These are phyloP conservation scores for Drosophila yooni DNA, from an alignment of 2,888 invertebrate genomes.

Conservation along the genomic window DNA sequence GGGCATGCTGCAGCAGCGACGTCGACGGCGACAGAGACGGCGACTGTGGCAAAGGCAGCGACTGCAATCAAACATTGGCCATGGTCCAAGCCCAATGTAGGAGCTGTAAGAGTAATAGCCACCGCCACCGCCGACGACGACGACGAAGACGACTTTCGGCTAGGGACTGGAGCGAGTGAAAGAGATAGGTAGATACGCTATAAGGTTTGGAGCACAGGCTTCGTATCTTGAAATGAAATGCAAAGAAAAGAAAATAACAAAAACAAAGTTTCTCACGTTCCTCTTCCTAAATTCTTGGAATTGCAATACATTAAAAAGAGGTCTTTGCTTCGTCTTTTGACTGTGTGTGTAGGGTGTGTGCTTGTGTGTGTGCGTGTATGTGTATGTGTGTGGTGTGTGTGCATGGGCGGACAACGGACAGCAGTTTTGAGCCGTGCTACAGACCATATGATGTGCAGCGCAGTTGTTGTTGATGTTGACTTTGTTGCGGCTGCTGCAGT, in stretches of 20 bases:
- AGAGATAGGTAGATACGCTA: constrained; percentile 32
- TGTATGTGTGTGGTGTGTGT: constrained; percentile 63
- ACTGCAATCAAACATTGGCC: constrained; percentile 70
- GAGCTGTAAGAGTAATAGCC: constrained; percentile 72
- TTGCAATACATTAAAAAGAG: constrained; percentile 85
- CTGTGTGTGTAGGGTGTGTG: constrained; percentile 50
- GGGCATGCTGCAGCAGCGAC: constrained; percentile 66
- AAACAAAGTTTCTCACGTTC: constrained; percentile 85
- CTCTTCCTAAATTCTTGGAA: constrained; percentile 84
- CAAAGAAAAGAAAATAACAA: constrained; percentile 83
- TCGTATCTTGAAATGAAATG: constrained; percentile 81
- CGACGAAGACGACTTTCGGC: constrained; percentile 40
- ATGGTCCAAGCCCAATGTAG: constrained; percentile 69
- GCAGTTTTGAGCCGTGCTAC: constrained; percentile 75
- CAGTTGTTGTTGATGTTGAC: constrained; percentile 54
- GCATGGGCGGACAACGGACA: constrained; percentile 68
- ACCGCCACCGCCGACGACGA: constrained; percentile 27
- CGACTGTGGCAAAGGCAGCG: constrained; percentile 30
- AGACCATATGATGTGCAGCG: constrained; percentile 55
- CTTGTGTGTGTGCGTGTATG: constrained; percentile 37
- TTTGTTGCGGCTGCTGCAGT: constrained; percentile 46
- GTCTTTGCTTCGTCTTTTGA: constrained; percentile 76
- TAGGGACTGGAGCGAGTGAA: constrained; percentile 38
- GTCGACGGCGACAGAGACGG: constrained; percentile 13
- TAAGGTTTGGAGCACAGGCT: constrained; percentile 69